Evolutionary conservation across 2,888 invertebrate genomes (phyloP).

Genomic region (Coelogynopora nodosa): DNA sequence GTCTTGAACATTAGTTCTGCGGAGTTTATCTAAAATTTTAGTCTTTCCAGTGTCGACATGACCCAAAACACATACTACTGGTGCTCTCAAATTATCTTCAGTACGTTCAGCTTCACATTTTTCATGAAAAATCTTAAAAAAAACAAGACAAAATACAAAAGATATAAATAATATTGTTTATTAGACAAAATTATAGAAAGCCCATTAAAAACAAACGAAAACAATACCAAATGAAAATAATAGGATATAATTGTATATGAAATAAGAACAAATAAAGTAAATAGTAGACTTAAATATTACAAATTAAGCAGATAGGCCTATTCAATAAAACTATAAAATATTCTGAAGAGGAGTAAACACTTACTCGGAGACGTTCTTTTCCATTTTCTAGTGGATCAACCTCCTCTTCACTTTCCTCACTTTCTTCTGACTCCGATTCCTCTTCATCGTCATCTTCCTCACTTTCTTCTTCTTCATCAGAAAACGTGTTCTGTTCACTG

Average conservation of each 20-base stretch:
- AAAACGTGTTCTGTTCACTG: background rate
- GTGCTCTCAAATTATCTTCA: slow-evolving; percentile 76
- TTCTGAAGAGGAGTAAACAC: slow-evolving; percentile 16
- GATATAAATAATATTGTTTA: too few species aligned
- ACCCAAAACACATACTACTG: slow-evolving; percentile 94
- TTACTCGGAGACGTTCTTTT: slow-evolving; percentile 51
- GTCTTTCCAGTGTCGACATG: slow-evolving; percentile 99
- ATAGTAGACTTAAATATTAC: too few species aligned
- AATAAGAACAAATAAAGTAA: too few species aligned
- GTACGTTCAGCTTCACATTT: slow-evolving; percentile 70
- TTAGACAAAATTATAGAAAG: too few species aligned
- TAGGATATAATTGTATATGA: background rate
- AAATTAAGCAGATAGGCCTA: too few species aligned
- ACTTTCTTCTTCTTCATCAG: background rate
- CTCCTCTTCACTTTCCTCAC: slow-evolving; percentile 53
- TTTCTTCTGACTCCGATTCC: slow-evolving; percentile 54
- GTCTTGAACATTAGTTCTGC: slow-evolving; percentile 64
- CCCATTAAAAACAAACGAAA: too few species aligned
- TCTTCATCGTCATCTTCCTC: slow-evolving; percentile 50
- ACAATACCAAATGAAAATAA: background rate
- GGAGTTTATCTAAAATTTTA: slow-evolving; percentile 83
- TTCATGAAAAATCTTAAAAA: slow-evolving; percentile 61
- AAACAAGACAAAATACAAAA: too few species aligned
- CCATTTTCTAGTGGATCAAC: slow-evolving; percentile 39
- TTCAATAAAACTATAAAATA: too few species aligned